Percentiles rank a stretch among this genome's conserved stretches.
Evolutionary conservation across 2,888 invertebrate genomes (phyloP).

Genomic region (Tipula helvola): DNA sequence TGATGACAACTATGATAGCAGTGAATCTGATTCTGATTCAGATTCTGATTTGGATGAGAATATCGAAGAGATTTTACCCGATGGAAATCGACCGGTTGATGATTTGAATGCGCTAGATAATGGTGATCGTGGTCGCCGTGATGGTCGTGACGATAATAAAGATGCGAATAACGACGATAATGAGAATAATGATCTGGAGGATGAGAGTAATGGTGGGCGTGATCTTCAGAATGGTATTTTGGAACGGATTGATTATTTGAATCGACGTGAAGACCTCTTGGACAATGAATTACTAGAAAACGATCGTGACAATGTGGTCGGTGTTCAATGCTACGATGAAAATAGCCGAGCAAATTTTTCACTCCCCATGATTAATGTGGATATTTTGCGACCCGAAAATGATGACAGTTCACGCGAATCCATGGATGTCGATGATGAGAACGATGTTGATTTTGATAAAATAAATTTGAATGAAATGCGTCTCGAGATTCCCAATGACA

Average conservation of each 20-base stretch:
- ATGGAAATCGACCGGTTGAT: slow-evolving; percentile 14
- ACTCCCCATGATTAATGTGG: slow-evolving; percentile 12
- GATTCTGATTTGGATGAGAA: slow-evolving; percentile 15
- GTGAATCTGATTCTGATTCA: slow-evolving; percentile 15
- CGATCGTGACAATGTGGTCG: slow-evolving; percentile 9
- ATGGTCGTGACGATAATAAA: neutral
- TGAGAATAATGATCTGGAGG: slow-evolving; percentile 13
- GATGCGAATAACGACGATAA: slow-evolving; percentile 11
- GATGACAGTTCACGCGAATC: slow-evolving; percentile 19
- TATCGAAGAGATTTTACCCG: slow-evolving; percentile 11
- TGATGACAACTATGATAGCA: slow-evolving; percentile 14
- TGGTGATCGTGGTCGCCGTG: neutral
- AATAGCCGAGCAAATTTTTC: slow-evolving; percentile 14
- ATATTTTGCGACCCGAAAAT: slow-evolving; percentile 15
- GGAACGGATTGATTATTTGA: slow-evolving; percentile 16
- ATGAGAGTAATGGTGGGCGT: slow-evolving; percentile 11
- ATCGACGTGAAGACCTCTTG: slow-evolving; percentile 11
- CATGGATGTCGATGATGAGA: slow-evolving; percentile 18
- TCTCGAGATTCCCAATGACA: slow-evolving; percentile 10
- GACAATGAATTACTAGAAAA: slow-evolving; percentile 13
- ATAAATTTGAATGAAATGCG: slow-evolving; percentile 14
- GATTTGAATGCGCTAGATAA: slow-evolving; percentile 14
- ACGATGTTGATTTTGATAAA: slow-evolving; percentile 13
- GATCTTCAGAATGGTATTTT: slow-evolving; percentile 14
- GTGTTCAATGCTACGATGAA: slow-evolving; percentile 13